Base-by-base conservation (phyloP, 2,113 vertebrate species). In the Lepus europaeus region DNA sequence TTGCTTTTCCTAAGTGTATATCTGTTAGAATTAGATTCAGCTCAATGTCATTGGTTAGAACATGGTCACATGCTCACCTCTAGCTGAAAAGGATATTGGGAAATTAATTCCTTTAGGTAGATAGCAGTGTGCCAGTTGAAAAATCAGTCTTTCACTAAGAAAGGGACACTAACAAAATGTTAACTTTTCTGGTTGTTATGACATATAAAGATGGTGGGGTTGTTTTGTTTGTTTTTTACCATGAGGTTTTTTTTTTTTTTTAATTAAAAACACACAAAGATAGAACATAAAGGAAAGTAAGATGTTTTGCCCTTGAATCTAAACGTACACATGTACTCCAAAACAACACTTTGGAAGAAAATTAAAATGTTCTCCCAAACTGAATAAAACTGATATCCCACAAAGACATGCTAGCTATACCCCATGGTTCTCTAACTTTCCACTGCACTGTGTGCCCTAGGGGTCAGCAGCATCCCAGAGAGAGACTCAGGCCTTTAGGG, bases 391-490 rank as follows among this genome's bases (percentile, higher is more conserved):
- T 83, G 16, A 3, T 79, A 76, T 4, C 73, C 39, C 39, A 2
- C 89, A 64, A 56, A 86, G 49, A 29, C 2, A 0, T 25, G 29
- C 10, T n/a, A 6, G 12, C 3, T 31, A 2, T 56, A 13, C 45
- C 14, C 36, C 53, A 31, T 19, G 61, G 53, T 12, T 10, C 0
- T 61, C 25, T 73, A 29, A 25, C 16, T 13, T 31, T 19, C 5
- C 14, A 13, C 20, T 49, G 59, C 4, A 31, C 39, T 12, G 0
- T 0, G 1, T 27, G 56, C 2, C 45, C 13, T 74, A 68, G 2
- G 19, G n/a, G 10, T 14, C 7, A 4, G 25, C 3, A 0, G 22
- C 11, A 78, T 56, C n/a, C 56, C 9, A 11, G 23, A 20, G 53
- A 36, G 13, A 86, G 76, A 49, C 33, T 29, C 27, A 17, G 73